A percentile compares a stretch with the other conserved stretches of the same genome.
Conservation (phyloP, 2,113 vertebrate species). For the Pholis gunnellus region DNA sequence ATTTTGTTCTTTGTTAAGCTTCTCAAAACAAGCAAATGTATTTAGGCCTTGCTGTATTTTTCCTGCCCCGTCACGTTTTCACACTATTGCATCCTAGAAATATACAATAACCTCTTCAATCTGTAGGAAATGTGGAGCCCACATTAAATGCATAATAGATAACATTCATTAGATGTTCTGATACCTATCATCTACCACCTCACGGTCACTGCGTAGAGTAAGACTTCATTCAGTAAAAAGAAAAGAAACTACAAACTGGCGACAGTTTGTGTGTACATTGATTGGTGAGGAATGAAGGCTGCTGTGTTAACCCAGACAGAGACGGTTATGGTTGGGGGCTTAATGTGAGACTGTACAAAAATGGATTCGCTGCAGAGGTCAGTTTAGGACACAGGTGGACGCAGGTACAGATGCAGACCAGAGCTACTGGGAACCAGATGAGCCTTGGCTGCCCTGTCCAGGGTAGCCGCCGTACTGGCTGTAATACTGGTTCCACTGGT, state of each 20-base stretch:
- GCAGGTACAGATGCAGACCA: conserved; percentile 42
- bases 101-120: conserved; percentile 57
- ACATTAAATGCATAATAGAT: conserved; percentile 65
- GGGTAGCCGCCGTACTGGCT: conserved; percentile 89
- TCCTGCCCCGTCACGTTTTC: conserved; percentile 30
- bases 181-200: conserved; percentile 71
- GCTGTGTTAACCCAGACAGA: conserved; percentile 49
- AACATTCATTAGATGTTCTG: conserved; percentile 70
- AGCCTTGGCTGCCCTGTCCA: conserved; percentile 86
- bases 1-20: conserved; percentile 67
- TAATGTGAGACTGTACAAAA: conserved; percentile 64
- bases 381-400: conserved; percentile 49
- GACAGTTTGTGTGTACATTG: conserved; percentile 51
- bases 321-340: conserved; percentile 35
- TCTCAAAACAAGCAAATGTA: conserved; percentile 56
- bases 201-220: conserved; percentile 62
- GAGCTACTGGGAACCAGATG: conserved; percentile 85
- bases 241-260: conserved; percentile 51
- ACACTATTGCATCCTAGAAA: conserved; percentile 53
- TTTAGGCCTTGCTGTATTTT: conserved; percentile 35
- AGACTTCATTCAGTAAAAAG: conserved; percentile 69
- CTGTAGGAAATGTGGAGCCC: conserved; percentile 55
- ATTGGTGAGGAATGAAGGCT: conserved; percentile 59
- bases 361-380: conserved; percentile 57
- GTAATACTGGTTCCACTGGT: conserved; percentile 95